These are phyloP conservation scores for Drosophila neocordata DNA, from an alignment of 1,140 invertebrate genomes.

Conservation along the genomic window DNA sequence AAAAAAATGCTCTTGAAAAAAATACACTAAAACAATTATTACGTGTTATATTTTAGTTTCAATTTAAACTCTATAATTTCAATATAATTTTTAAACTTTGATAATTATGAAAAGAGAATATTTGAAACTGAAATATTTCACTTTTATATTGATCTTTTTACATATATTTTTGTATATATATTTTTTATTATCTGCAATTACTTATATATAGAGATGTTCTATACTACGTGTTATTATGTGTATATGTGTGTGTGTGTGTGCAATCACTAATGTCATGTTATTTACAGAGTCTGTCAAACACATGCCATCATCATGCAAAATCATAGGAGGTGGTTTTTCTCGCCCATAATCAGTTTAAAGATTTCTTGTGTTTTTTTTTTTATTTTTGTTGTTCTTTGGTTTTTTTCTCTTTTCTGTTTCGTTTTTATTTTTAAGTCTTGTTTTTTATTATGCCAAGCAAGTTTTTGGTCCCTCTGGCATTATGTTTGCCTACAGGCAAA, in stretches of 20 bases:
- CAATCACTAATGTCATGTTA: slow-evolving; percentile 40
- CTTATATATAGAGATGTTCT: slow-evolving; percentile 6
- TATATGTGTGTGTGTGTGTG: slow-evolving; percentile 31
- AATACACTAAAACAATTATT: not conserved
- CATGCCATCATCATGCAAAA: slow-evolving; percentile 38
- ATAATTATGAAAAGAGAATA: not conserved
- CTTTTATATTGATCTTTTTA: not conserved
- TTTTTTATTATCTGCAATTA: slow-evolving; percentile 7
- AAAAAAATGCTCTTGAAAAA: slow-evolving; percentile 10
- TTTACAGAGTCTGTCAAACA: slow-evolving; percentile 46
- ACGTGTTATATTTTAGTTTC: not conserved
- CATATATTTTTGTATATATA: not conserved
- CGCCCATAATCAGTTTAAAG: slow-evolving; percentile 3
- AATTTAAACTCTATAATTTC: too few relatives aligned
- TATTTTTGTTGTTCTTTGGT: not conserved
- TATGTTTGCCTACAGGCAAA: slow-evolving; percentile 42
- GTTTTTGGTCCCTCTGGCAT: slow-evolving; percentile 41
- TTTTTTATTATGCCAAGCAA: slow-evolving; percentile 20
- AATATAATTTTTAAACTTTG: too few relatives aligned
- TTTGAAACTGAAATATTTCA: not conserved
- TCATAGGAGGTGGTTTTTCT: not conserved
- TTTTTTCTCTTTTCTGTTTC: not conserved
- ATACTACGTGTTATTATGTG: slow-evolving; percentile 33
- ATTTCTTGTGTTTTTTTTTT: not conserved
- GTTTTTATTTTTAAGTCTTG: not conserved